A percentile compares a stretch with the other conserved stretches of the same genome.
Evolutionary conservation across 2,113 vertebrate species (phyloP).

Genomic region (Malurus elegans): DNA sequence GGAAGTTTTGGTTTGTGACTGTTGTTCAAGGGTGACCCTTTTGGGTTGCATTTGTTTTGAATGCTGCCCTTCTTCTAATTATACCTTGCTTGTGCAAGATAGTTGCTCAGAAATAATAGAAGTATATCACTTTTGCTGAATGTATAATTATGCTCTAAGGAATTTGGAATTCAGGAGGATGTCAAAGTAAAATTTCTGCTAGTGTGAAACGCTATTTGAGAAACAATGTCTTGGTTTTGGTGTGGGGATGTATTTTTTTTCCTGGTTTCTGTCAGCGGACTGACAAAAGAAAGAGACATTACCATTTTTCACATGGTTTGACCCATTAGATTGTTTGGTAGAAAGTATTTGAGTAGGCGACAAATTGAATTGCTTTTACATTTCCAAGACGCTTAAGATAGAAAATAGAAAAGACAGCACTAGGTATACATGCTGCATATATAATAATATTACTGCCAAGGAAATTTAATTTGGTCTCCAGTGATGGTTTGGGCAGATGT

Average conservation of each 20-base stretch:
- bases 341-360: slow-evolving; percentile 32
- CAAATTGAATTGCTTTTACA: slow-evolving; percentile 63
- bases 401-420: slow-evolving; percentile 50
- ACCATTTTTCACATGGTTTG: slow-evolving; percentile 45
- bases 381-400: slow-evolving; percentile 61
- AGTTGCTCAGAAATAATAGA: neutral
- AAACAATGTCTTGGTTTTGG: slow-evolving; percentile 10
- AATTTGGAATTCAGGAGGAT: slow-evolving; percentile 7
- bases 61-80: slow-evolving; percentile 31
- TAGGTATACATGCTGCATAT: slow-evolving; percentile 45
- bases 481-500: slow-evolving; percentile 56
- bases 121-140: neutral
- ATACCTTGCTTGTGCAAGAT: neutral
- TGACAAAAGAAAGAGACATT: slow-evolving; percentile 25
- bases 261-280: neutral
- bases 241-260: neutral
- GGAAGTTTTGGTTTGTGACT: neutral
- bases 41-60: slow-evolving; percentile 8
- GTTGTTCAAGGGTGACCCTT: neutral
- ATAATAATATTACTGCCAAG: slow-evolving; percentile 57
- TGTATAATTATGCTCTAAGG: neutral
- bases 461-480: slow-evolving; percentile 63
- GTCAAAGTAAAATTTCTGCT: slow-evolving; percentile 2
- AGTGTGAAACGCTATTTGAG: slow-evolving; percentile 2
- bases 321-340: slow-evolving; percentile 47